Conservation (phyloP, 2,113 vertebrate genomes). For the Rutilus rutilus region DNA sequence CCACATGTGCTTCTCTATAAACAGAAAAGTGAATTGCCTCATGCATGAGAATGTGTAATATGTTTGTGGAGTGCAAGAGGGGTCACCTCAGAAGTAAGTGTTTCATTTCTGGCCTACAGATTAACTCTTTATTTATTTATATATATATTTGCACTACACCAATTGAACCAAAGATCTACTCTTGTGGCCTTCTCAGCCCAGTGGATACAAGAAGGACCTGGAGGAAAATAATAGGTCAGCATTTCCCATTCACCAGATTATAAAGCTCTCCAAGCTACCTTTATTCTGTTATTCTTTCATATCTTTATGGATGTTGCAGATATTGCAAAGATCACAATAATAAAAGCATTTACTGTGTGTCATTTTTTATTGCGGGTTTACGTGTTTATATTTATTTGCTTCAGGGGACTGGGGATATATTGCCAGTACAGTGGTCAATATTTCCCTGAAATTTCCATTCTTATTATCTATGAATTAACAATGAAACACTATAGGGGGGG, state of each 20-base stretch:
- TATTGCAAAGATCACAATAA: not conserved
- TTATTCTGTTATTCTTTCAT: conserved; percentile 5
- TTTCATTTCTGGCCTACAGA: conserved; percentile 50
- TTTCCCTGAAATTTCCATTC: not conserved
- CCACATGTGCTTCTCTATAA: conserved; percentile 46
- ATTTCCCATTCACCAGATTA: conserved; percentile 24
- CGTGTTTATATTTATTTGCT: conserved; percentile 14
- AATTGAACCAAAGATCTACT: conserved; percentile 41
- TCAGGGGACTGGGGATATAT: not conserved
- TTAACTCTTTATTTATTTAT: conserved; percentile 38
- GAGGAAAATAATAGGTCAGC: conserved; percentile 33
- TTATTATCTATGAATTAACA: not conserved
- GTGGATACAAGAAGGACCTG: not conserved
- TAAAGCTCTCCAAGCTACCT: conserved; percentile 14
- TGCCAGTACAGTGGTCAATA: not conserved
- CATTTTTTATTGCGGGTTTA: conserved; percentile 24
- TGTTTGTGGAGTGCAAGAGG: conserved; percentile 43
- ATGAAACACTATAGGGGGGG: not conserved
- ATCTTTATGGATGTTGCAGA: not conserved
- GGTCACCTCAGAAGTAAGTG: conserved; percentile 35
- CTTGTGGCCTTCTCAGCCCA: not conserved
- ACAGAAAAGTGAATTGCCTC: conserved; percentile 53
- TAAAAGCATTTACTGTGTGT: conserved; percentile 20
- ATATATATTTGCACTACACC: conserved; percentile 14
- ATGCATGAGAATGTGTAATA: conserved; percentile 55